These are phyloP conservation scores for Siderastrea siderea DNA, from an alignment of 92 coral and sea anemone genomes.

Conservation along the genomic window DNA sequence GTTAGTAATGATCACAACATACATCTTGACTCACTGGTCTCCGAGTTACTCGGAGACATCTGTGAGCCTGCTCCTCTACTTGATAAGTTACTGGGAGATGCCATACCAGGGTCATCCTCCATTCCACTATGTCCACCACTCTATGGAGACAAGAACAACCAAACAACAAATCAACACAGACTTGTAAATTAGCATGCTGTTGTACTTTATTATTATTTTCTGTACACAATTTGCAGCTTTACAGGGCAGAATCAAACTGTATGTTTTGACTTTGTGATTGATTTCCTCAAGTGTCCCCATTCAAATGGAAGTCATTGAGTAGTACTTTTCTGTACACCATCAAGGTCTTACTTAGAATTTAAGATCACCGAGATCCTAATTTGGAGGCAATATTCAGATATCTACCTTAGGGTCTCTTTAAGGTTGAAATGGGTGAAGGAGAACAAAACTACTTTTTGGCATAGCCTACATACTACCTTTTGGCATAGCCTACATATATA, in stretches of 20 bases:
- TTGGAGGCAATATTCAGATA: no score
- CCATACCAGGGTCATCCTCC: slow-evolving; percentile 76
- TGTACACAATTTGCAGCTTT: background rate
- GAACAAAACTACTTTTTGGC: no score
- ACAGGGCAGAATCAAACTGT: background rate
- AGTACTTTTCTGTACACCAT: background rate
- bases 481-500: no score
- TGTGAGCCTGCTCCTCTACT: slow-evolving; percentile 64
- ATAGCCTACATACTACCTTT: no score
- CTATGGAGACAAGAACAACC: slow-evolving; percentile 18
- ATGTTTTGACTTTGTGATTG: background rate
- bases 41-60: slow-evolving; percentile 84
- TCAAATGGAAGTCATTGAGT: background rate
- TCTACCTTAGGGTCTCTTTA: no score
- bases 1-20: background rate
- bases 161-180: background rate
- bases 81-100: slow-evolving; percentile 70
- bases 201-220: background rate
- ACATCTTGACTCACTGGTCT: slow-evolving; percentile 83
- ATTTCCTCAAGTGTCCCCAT: background rate
- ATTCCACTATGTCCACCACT: slow-evolving; percentile 71
- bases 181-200: no score
- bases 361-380: no score
- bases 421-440: no score
- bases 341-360: no score